A percentile compares a stretch with the other conserved stretches of the same genome.
Conservation (phyloP, 92 coral and sea anemone species). For the Palythoa caribaeorum region DNA sequence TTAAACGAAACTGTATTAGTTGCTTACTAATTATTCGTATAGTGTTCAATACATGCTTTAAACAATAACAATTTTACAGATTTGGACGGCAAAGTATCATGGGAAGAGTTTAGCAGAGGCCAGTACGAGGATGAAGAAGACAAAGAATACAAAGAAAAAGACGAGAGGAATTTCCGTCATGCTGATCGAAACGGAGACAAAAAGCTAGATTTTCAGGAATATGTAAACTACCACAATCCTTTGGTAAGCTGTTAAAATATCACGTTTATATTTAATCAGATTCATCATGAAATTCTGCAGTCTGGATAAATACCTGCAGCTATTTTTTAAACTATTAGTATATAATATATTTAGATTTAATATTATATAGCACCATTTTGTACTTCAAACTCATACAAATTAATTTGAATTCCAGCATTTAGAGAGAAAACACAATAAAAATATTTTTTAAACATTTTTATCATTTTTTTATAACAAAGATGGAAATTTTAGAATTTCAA, state of each 20-base stretch:
- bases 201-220: constrained; percentile 76
- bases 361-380: no score
- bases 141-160: constrained; percentile 76
- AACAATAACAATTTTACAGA: constrained; percentile 51
- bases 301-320: no score
- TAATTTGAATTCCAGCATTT: no score
- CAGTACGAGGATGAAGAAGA: constrained; percentile 80
- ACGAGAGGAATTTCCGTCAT: constrained; percentile 80
- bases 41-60: neutral
- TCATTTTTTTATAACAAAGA: no score
- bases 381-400: no score
- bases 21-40: neutral
- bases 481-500: no score
- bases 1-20: neutral
- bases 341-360: no score
- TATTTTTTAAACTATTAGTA: no score
- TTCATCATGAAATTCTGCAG: neutral
- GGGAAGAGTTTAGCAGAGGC: constrained; percentile 89
- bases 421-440: no score
- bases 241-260: constrained; percentile 53
- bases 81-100: constrained; percentile 87
- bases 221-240: constrained; percentile 81
- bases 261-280: neutral
- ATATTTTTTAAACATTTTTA: no score
- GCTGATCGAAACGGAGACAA: constrained; percentile 87